Evolutionary conservation across 2,113 vertebrate genomes (phyloP).

Genomic region (Thymallus thymallus): DNA sequence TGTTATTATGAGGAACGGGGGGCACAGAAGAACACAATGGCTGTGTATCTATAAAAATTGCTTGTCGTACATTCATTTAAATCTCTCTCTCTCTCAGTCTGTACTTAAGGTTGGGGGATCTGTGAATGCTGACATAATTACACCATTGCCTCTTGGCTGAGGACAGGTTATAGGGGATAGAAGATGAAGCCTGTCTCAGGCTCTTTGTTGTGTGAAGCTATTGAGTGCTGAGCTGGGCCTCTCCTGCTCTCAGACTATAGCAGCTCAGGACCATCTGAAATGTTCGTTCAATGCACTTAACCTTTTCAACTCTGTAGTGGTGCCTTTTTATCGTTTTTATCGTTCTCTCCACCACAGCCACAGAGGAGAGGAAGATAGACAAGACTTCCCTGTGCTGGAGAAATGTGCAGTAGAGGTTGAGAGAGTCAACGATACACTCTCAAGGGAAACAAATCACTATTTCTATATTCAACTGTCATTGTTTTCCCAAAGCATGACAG

Average conservation of each 20-base stretch:
- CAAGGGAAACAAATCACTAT: constrained; percentile 16
- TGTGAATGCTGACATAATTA: too few species aligned
- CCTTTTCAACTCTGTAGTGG: constrained; percentile 35
- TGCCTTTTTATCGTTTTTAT: constrained; percentile 35
- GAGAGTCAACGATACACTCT: not conserved
- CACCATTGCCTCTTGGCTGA: too few species aligned
- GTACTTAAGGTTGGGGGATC: too few species aligned
- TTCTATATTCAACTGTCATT: constrained; percentile 51
- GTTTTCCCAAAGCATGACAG: constrained; percentile 59
- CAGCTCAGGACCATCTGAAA: constrained; percentile 10
- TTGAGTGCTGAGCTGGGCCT: too few species aligned
- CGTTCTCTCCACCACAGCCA: constrained; percentile 21
- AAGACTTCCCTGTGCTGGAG: not conserved
- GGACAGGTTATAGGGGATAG: too few species aligned
- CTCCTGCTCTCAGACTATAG: not conserved
- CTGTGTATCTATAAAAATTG: too few species aligned
- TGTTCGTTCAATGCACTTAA: constrained; percentile 14
- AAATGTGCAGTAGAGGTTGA: not conserved
- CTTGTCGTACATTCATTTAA: not conserved
- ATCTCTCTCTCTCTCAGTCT: not conserved
- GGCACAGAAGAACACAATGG: too few species aligned
- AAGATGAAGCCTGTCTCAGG: too few species aligned
- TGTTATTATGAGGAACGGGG: too few species aligned
- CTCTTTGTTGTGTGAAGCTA: too few species aligned
- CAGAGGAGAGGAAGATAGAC: constrained; percentile 9